Conservation (phyloP, 2,888 invertebrate genomes). For the Eretmocerus hayati region DNA sequence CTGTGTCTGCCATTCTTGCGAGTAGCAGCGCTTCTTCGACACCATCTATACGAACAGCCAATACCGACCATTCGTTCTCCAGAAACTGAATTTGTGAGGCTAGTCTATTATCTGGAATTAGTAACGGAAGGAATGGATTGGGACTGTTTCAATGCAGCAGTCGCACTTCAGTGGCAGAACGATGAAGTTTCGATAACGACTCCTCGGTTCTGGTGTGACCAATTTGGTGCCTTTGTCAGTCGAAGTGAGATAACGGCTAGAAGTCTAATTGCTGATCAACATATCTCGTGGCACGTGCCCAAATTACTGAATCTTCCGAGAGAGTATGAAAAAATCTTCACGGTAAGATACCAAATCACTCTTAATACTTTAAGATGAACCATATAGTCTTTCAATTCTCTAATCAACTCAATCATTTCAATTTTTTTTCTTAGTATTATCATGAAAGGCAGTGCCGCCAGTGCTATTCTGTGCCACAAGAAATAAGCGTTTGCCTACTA, state of each 20-base stretch:
- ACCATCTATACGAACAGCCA: conserved; percentile 73
- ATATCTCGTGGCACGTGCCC: conserved; percentile 74
- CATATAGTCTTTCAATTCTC: neutral
- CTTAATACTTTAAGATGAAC: neutral
- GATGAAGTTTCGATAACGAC: conserved; percentile 47
- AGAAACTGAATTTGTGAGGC: conserved; percentile 67
- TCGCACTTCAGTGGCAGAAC: conserved; percentile 57
- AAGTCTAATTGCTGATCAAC: conserved; percentile 65
- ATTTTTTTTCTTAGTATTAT: conserved; percentile 63
- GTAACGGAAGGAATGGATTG: conserved; percentile 62
- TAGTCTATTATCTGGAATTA: conserved; percentile 73
- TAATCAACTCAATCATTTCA: conserved; percentile 10
- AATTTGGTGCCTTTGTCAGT: conserved; percentile 53
- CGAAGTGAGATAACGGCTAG: conserved; percentile 57
- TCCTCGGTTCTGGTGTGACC: conserved; percentile 63
- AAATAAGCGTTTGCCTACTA: conserved; percentile 85
- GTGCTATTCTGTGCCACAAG: conserved; percentile 84
- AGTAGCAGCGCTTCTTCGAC: conserved; percentile 72
- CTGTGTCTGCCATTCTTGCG: conserved; percentile 79
- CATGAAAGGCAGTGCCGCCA: conserved; percentile 82
- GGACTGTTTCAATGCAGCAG: conserved; percentile 59
- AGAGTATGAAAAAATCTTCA: conserved; percentile 87
- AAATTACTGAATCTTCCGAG: conserved; percentile 77
- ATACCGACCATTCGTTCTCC: conserved; percentile 61
- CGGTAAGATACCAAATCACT: too few relatives aligned